Base-by-base conservation (phyloP, 64 coral and sea anemone species). In the Anthopleura sola region DNA sequence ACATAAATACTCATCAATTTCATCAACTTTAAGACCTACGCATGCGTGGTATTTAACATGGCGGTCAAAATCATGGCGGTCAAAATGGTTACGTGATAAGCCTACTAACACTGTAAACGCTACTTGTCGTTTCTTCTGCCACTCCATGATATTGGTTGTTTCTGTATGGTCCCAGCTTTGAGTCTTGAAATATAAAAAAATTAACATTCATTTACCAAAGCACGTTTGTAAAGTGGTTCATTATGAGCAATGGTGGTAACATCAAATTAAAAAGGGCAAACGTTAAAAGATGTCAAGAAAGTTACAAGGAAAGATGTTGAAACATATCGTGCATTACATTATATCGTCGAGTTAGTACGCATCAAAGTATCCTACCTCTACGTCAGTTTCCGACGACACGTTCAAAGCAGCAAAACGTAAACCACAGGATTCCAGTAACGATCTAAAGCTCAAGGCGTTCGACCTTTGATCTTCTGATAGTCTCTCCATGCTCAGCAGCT, bases 81-180 rank as follows among this genome's bases (percentile, higher is more conserved):
- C 39, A 44, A 7, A 44, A 44, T 44, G 24, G 8, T 62, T 23
- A 26, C 14, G 29, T 71, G 1, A 15, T 71, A 11, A 71, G 13
- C 0, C 4, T 78, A 83, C 82, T 85, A 55, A 95, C 94, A 82
- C 69, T 83, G 60, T 87, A 69, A 77, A 92, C 36, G 90, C 90
- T 47, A 92, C 94, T 66, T 28, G 57, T 89, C 91, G 80, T 88
- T 88, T 88, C 49, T 83, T 96, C 66, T 96, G 94, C 94, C 94
- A 96, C 40, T 92, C 85, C 64, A 96, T 74, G 34, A 96, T 89
- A 36, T 86, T 89, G 5, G 84, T 88, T 1, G 86, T 92, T 37
- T 95, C 93, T 15, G 90, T 50, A 16, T 92, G 80, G 56, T 96
- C 94, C 94, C 94, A 96, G 34, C 39, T 49, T 69, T 90, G 91